Conservation (phyloP, 2,113 vertebrate species). For the Poicephalus meyeri region DNA sequence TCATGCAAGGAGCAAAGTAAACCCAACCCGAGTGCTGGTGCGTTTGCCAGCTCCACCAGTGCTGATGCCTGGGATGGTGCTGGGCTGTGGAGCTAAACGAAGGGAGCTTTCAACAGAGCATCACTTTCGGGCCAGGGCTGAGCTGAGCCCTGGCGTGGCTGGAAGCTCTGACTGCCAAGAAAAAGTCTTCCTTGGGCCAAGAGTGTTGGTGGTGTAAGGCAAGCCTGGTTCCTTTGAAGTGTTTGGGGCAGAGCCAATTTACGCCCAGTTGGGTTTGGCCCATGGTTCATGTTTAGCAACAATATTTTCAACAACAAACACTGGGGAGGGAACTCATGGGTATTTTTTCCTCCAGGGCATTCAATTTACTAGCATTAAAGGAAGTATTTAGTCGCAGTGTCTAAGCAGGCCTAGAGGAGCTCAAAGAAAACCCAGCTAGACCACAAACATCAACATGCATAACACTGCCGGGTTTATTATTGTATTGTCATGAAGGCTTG, state of each 20-base stretch:
- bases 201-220: background rate
- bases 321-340: background rate
- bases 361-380: background rate
- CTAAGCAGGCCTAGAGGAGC: background rate
- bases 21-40: background rate
- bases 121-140: background rate
- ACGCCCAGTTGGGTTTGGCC: background rate
- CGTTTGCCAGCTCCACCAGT: background rate
- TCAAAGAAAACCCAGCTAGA: background rate
- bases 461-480: accelerated
- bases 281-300: background rate
- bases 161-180: background rate
- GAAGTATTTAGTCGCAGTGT: background rate
- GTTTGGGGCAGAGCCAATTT: background rate
- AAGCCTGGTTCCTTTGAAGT: background rate
- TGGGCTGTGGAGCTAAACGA: background rate
- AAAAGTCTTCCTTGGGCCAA: conserved; percentile 1
- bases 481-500: accelerated
- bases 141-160: background rate
- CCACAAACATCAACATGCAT: background rate
- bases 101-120: background rate
- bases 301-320: conserved; percentile 8
- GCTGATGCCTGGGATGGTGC: background rate
- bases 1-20: background rate
- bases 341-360: background rate